These are phyloP conservation scores for Caranx melampygus DNA, from an alignment of 2,113 vertebrate species.

Conservation along the genomic window DNA sequence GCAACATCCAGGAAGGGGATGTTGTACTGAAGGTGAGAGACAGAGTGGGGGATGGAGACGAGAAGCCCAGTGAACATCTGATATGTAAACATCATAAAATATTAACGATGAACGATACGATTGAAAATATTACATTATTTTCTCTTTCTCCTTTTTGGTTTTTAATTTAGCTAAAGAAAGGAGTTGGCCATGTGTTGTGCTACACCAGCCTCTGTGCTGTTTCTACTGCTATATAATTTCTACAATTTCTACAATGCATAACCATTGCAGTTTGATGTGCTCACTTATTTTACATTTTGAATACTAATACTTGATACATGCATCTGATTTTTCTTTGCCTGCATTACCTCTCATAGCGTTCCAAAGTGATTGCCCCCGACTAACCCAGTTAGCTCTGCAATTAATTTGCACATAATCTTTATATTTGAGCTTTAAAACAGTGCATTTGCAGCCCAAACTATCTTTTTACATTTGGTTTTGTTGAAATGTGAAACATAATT, in stretches of 20 bases:
- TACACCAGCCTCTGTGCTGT: neutral
- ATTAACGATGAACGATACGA: neutral
- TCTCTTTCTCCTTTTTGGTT: neutral
- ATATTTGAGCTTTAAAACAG: constrained; percentile 15
- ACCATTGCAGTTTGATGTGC: constrained; percentile 10
- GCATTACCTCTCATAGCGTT: neutral
- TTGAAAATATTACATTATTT: constrained; percentile 1
- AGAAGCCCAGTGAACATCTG: constrained; percentile 4
- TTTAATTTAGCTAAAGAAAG: neutral
- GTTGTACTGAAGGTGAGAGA: constrained; percentile 95
- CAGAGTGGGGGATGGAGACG: neutral
- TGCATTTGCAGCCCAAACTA: neutral
- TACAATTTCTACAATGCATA: neutral
- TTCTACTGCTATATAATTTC: neutral
- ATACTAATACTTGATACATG: too few relatives aligned
- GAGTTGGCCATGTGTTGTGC: neutral
- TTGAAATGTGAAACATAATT: neutral
- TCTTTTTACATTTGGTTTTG: neutral
- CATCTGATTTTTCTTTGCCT: too few relatives aligned
- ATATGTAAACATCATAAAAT: constrained; percentile 10
- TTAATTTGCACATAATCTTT: constrained; percentile 22
- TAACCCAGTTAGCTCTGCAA: constrained; percentile 3
- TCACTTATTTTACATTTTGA: neutral
- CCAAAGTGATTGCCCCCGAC: constrained; percentile 10
- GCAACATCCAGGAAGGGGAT: constrained; percentile 99